Base-by-base conservation (phyloP, 2,888 invertebrate genomes). In the Spicauda simplicius region DNA sequence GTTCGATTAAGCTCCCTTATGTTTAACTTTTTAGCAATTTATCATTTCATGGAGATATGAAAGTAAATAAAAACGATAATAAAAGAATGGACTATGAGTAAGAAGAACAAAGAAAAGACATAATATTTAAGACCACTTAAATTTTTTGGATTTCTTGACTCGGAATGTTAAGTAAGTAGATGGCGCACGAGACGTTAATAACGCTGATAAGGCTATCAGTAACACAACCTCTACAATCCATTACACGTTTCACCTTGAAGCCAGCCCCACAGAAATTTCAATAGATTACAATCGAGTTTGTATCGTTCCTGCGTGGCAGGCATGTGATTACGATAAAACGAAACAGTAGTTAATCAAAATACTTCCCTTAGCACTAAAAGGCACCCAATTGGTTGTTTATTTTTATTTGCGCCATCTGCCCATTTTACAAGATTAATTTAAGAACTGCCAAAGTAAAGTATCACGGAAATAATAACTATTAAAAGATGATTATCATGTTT, bases 241-340 rank as follows among this genome's bases (percentile, higher is more conserved):
- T 63, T 63, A 63, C 63, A 45, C 16, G 45, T 18, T 45, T 63
- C 63, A 55, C 63, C 63, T 63, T 63, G 63, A 25, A 25, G 12
- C 18, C 45, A 45, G 48, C 45, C 63, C 63, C 63, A 62, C 41
- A 55, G 45, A 55, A 64, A 64, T 55, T 55, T 63, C 55, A 56
- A 48, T 58, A 58, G 53, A 53, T 53, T 20, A 53, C 3, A 20
- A 53, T 53, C 53, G 20, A 12, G 20, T 10, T 20, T 11, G 19
- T 53, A 19, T 53, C 53, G 53, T 19, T 1, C 4, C 10, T 20
- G 41, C 41, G 5, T 25, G 25, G 25, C 25, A 41, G 41, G 14
- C 41, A 41, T 41, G 41, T 41, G 41, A 53, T 52, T 11, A 19
- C 50, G 50, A 25, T 50, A 30, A 60, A 30, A 60, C 50, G 25